Evolutionary conservation across 37 sponge, comb jelly and placozoan species (phyloP).

Genomic region (Eunapius fragilis): DNA sequence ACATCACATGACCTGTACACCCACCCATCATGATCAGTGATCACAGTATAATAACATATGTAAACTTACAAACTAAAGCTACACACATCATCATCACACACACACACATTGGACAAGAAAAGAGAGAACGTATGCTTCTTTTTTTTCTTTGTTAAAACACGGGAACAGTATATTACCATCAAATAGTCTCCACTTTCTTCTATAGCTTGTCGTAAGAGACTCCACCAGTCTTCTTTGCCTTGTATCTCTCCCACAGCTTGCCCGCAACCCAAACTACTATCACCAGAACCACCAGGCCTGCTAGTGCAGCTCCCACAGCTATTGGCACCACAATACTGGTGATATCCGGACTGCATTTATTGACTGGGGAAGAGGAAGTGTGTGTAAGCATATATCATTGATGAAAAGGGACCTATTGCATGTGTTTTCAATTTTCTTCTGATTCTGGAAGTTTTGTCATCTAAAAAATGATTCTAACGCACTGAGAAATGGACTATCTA

Average conservation of each 20-base stretch:
- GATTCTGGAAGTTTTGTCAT: too few species aligned
- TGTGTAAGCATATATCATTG: too few species aligned
- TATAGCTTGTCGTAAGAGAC: neutral
- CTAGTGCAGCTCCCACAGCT: slow-evolving; percentile 90
- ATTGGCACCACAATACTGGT: slow-evolving; percentile 86
- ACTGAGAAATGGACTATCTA: too few species aligned
- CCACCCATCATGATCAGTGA: too few species aligned
- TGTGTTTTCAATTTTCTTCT: too few species aligned
- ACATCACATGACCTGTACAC: too few species aligned
- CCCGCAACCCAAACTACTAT: slow-evolving; percentile 84
- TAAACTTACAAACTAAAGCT: neutral
- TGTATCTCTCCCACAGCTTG: neutral
- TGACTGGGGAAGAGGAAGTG: neutral
- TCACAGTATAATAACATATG: neutral
- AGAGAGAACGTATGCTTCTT: neutral
- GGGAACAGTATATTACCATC: neutral
- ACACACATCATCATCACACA: neutral
- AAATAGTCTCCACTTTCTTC: neutral
- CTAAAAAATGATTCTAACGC: too few species aligned
- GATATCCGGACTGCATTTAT: neutral
- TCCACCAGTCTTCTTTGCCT: neutral
- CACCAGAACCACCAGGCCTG: slow-evolving; percentile 63
- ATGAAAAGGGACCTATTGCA: too few species aligned
- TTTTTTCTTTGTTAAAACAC: neutral
- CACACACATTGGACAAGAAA: neutral